Conservation (phyloP, 2,113 vertebrate species). For the Channa maculata region DNA sequence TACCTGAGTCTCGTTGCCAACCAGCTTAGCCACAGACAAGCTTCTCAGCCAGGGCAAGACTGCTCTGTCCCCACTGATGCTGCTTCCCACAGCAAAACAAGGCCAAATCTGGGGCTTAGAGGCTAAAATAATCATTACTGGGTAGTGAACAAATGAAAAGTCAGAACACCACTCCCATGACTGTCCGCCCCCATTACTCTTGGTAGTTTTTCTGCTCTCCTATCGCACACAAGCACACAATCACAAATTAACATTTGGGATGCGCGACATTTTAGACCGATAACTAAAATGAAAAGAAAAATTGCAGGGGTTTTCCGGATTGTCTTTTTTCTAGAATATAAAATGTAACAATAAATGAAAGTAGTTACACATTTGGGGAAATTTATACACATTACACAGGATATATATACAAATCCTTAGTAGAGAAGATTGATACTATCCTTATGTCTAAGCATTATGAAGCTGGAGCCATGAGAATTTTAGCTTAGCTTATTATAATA, state of each 20-base stretch:
- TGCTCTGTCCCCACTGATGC: constrained; percentile 64
- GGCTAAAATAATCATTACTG: constrained; percentile 81
- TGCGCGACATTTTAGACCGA: constrained; percentile 8
- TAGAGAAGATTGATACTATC: background rate
- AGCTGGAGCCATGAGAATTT: background rate
- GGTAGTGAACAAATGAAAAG: constrained; percentile 75
- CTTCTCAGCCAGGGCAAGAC: constrained; percentile 69
- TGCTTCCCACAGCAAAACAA: constrained; percentile 71
- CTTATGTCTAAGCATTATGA: background rate
- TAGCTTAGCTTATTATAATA: background rate
- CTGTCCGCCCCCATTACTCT: constrained; percentile 20
- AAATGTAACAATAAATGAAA: background rate
- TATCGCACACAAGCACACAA: constrained; percentile 40
- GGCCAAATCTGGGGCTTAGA: constrained; percentile 81
- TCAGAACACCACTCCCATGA: constrained; percentile 65
- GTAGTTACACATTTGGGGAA: background rate
- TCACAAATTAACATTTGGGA: constrained; percentile 38
- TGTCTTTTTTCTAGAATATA: background rate
- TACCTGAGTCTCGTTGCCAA: constrained; percentile 67
- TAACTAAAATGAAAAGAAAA: background rate
- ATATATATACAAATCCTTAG: too few species aligned
- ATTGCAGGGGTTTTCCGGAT: background rate
- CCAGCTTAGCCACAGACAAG: constrained; percentile 73
- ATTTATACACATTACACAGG: background rate
- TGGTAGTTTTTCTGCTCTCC: constrained; percentile 54